A percentile compares a stretch with the other conserved stretches of the same genome.
Conservation (phyloP, 2,888 invertebrate genomes). For the Muschampia staudingeri region DNA sequence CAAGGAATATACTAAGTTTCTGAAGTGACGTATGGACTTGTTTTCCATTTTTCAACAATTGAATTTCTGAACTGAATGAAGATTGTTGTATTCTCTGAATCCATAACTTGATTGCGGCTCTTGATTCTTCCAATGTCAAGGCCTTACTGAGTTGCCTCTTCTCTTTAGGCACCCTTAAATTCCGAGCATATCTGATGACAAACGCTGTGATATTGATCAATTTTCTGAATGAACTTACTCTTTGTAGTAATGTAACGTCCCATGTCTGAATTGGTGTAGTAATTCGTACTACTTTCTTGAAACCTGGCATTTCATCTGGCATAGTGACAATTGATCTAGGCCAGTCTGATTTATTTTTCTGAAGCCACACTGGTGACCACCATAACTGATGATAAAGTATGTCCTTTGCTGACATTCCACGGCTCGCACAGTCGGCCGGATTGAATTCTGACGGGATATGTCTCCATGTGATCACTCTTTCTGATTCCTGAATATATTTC, state of each 20-base stretch:
- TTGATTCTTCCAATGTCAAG: too few relatives aligned
- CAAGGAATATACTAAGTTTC: too few relatives aligned
- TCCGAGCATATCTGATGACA: background rate
- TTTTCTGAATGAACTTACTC: slow-evolving; percentile 17
- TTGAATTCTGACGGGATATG: slow-evolving; percentile 18
- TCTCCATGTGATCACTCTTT: slow-evolving; percentile 19
- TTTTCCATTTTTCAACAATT: too few relatives aligned
- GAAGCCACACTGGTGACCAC: slow-evolving; percentile 30
- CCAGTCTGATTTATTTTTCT: slow-evolving; percentile 8
- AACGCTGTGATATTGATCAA: slow-evolving; percentile 19
- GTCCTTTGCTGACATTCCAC: slow-evolving; percentile 27
- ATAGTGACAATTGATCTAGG: slow-evolving; percentile 19
- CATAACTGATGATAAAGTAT: slow-evolving; percentile 1
- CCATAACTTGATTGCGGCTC: too few relatives aligned
- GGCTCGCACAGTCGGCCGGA: slow-evolving; percentile 11
- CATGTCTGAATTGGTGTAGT: background rate
- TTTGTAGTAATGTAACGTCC: slow-evolving; percentile 7
- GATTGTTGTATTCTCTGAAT: too few relatives aligned
- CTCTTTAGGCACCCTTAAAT: too few relatives aligned
- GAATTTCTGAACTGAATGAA: too few relatives aligned
- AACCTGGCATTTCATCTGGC: slow-evolving; percentile 14
- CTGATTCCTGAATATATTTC: slow-evolving; percentile 27
- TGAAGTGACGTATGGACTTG: too few relatives aligned
- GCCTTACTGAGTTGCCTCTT: too few relatives aligned
- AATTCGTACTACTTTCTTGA: background rate